These are phyloP conservation scores for Ciconia stormi DNA, from an alignment of 2,113 vertebrate genomes.

Conservation along the genomic window DNA sequence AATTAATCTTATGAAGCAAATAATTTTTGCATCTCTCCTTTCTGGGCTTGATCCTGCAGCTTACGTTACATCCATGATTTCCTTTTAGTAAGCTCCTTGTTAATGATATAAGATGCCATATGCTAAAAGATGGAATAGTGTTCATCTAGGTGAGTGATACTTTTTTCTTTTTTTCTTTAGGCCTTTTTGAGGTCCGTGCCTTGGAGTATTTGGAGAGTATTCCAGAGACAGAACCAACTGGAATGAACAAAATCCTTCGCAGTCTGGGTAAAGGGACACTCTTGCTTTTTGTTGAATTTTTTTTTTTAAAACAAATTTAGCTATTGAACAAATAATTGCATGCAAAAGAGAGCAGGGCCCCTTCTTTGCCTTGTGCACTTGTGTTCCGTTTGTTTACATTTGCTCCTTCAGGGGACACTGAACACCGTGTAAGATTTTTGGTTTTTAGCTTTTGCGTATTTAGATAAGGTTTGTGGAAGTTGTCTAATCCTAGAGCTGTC, in stretches of 20 bases:
- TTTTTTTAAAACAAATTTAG: not conserved
- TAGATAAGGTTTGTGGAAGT: not conserved
- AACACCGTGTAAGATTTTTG: not conserved
- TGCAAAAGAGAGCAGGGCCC: not conserved
- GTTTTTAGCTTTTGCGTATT: not conserved
- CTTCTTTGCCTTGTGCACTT: not conserved
- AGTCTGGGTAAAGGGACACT: constrained; percentile 84
- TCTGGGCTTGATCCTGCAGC: not conserved
- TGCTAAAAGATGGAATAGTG: not conserved
- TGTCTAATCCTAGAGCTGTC: not conserved
- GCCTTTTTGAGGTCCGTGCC: constrained; percentile 92
- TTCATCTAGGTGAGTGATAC: not conserved
- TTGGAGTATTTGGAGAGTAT: constrained; percentile 86
- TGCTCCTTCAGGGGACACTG: not conserved
- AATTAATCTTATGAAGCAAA: not conserved
- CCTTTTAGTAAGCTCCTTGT: not conserved
- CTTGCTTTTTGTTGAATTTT: not conserved
- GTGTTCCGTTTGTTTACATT: not conserved
- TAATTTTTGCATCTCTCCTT: not conserved
- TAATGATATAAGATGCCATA: not conserved
- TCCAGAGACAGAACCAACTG: constrained; percentile 84
- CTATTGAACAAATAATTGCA: not conserved
- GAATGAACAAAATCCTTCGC: constrained; percentile 92
- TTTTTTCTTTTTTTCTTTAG: constrained; percentile 56
- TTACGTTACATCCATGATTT: not conserved